Base-by-base conservation (phyloP, 2,888 invertebrate genomes). In the Microplitis manilae region DNA sequence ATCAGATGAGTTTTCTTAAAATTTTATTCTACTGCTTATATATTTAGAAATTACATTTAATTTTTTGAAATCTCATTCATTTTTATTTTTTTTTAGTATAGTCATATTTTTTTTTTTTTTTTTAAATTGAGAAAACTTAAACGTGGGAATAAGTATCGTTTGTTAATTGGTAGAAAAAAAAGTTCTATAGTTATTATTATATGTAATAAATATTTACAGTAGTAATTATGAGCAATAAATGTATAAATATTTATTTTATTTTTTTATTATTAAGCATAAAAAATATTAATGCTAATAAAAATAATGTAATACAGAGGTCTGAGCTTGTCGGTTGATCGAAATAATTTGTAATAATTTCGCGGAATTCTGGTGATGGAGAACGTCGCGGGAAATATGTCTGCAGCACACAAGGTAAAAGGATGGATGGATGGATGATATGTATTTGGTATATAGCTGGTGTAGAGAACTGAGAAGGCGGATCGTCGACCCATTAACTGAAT, bases 401-500 rank as follows among this genome's bases (percentile, higher is more conserved):
- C 30, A 30, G 30, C 30, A 30, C 30, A 30, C 30, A 30, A 30
- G 30, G 30, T 30, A 30, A 30, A 30, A 30, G 30, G 4, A 30
- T 30, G 30, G 30, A 30, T 20, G 20, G 20, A 20, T 30, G 30
- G 20, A 20, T 20, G 20, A 20, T 20, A 20, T 20, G 20, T 20
- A 30, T 30, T 30, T 30, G 30, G 30, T 30, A 30, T 30, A 30
- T 30, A 30, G 74, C 76, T n/a, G 40, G 8, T 40, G 7, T 68
- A 68, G 15, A 68, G 13, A n/a, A 15, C 15, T 39, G 15, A 67
- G n/a, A 39, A 40, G 40, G 65, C n/a, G 68, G 40, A 68, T 68
- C 70, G 77, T 80, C 78, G 78, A 79, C 78, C 79, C 81, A 82
- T 81, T 84, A 82, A 83, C 79, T 81, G 82, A 81, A 81, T 81